These are phyloP conservation scores for Leucophora obtusa DNA, from an alignment of 2,888 invertebrate genomes.

Conservation along the genomic window DNA sequence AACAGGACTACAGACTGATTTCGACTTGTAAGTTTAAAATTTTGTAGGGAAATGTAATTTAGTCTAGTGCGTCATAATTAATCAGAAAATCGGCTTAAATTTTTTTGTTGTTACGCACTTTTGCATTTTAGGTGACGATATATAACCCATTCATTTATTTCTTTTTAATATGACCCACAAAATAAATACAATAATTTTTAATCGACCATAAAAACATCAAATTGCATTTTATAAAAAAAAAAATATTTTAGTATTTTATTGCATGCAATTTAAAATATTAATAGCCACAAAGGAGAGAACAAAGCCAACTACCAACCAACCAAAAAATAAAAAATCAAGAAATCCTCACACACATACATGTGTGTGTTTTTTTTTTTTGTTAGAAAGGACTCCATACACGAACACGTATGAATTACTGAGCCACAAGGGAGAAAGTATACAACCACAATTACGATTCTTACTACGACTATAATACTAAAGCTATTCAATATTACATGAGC, in stretches of 20 bases:
- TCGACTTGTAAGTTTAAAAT: no score
- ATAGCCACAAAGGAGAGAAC: slow-evolving; percentile 66
- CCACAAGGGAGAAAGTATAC: slow-evolving; percentile 43
- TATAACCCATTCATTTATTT: slow-evolving; percentile 34
- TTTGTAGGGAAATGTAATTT: no score
- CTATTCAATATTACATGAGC: slow-evolving; percentile 76
- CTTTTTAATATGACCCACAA: slow-evolving; percentile 29
- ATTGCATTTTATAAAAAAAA: slow-evolving; percentile 66
- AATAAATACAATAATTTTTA: slow-evolving; percentile 66
- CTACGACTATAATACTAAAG: slow-evolving; percentile 41
- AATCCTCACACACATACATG: slow-evolving; percentile 34
- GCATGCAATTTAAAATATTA: slow-evolving; percentile 73
- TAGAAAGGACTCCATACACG: neutral
- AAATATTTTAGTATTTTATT: slow-evolving; percentile 72
- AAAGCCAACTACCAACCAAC: slow-evolving; percentile 48
- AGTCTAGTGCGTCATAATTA: no score
- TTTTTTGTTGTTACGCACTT: no score
- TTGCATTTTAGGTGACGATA: no score
- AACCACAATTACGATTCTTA: slow-evolving; percentile 52
- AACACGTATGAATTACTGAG: neutral
- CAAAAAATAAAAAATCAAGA: slow-evolving; percentile 42
- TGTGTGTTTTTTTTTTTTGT: neutral
- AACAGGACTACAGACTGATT: no score
- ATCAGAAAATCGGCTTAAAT: no score
- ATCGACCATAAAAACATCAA: slow-evolving; percentile 75